phyloP scores from a whole-genome alignment of 2,888 invertebrate species.

The Blastobasis lacticolella region DNA sequence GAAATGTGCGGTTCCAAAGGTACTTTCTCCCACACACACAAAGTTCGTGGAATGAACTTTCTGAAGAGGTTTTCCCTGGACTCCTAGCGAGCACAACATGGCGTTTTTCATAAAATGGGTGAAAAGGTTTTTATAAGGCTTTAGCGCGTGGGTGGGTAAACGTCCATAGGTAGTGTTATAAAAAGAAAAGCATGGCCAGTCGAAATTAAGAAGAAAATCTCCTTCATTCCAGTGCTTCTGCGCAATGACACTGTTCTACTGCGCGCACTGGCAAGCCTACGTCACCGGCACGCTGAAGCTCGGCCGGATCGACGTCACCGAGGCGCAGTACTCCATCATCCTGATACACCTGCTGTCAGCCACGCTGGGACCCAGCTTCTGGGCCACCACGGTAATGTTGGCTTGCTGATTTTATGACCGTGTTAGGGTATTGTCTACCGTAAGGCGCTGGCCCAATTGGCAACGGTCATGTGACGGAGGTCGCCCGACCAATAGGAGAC shows the following conservation, averaged over 20 bases:
- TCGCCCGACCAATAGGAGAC: too few species aligned
- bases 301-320: slow-evolving; percentile 97
- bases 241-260: slow-evolving; percentile 96
- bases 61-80: too few species aligned
- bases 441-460: not conserved
- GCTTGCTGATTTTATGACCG: slow-evolving; percentile 9
- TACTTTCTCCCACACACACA: too few species aligned
- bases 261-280: slow-evolving; percentile 99
- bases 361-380: slow-evolving; percentile 88
- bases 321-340: slow-evolving; percentile 97
- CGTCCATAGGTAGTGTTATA: too few species aligned
- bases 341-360: slow-evolving; percentile 90
- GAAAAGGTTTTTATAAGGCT: too few species aligned
- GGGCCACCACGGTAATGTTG: slow-evolving; percentile 78
- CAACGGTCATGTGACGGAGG: not conserved
- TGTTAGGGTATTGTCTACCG: not conserved
- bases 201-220: too few species aligned
- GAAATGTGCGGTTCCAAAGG: too few species aligned
- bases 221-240: slow-evolving; percentile 84
- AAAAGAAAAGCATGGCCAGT: too few species aligned
- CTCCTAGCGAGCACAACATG: too few species aligned
- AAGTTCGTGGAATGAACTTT: too few species aligned
- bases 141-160: too few species aligned
- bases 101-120: too few species aligned
- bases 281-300: slow-evolving; percentile 95